Conservation (phyloP, 2,888 invertebrate species). For the Deilephila elpenor region DNA sequence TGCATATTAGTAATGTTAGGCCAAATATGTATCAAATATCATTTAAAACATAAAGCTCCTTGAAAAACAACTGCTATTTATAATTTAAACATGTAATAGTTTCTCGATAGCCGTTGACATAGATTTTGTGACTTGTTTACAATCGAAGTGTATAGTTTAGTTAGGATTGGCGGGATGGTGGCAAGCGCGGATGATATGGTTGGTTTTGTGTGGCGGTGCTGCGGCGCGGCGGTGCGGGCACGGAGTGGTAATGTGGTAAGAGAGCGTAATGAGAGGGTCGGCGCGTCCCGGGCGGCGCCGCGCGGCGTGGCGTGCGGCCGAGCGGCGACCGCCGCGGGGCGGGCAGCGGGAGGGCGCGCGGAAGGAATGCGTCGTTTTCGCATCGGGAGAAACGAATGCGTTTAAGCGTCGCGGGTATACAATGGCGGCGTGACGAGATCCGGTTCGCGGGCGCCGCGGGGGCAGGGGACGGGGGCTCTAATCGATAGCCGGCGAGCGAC, state of each 20-base stretch:
- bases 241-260: constrained; percentile 62
- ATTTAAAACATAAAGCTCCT: neutral
- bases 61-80: neutral
- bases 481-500: constrained; percentile 84
- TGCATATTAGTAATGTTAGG: no score
- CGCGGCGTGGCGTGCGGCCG: constrained; percentile 62
- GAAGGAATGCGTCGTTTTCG: constrained; percentile 85
- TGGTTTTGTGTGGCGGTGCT: constrained; percentile 7
- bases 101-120: neutral
- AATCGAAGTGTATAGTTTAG: neutral
- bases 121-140: neutral
- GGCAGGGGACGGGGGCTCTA: constrained; percentile 77
- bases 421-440: constrained; percentile 85
- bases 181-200: constrained; percentile 8
- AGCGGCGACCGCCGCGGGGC: constrained; percentile 59
- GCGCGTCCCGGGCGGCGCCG: constrained; percentile 64
- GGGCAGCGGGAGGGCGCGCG: constrained; percentile 77
- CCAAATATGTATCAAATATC: neutral
- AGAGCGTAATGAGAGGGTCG: constrained; percentile 78
- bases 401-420: constrained; percentile 85
- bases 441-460: constrained; percentile 82
- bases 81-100: neutral
- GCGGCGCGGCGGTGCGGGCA: constrained; percentile 29
- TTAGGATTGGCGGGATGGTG: neutral
- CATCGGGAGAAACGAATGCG: constrained; percentile 85